Conservation (phyloP, 2,797 vertebrate species). For the Sebastes aleutianus region DNA sequence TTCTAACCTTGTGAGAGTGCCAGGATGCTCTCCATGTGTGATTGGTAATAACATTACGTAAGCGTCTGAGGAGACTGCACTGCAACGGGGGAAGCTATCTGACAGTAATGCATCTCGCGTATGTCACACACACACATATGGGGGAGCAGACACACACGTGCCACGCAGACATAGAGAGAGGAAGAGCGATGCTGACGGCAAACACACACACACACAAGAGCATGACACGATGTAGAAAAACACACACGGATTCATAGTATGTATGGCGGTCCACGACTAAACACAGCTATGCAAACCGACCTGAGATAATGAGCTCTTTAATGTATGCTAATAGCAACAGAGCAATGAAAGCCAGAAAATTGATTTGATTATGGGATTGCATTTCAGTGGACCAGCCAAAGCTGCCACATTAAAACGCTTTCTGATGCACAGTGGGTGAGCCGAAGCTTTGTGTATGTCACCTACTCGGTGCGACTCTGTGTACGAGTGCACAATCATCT, state of each 20-base stretch:
- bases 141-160: slow-evolving; percentile 13
- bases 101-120: slow-evolving; percentile 65
- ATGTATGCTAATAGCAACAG: slow-evolving; percentile 60
- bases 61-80: slow-evolving; percentile 60
- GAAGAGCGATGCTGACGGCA: background rate
- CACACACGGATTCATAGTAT: background rate
- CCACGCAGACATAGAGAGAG: slow-evolving; percentile 1
- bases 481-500: slow-evolving; percentile 47
- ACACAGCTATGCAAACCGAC: slow-evolving; percentile 48
- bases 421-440: slow-evolving; percentile 38
- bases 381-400: slow-evolving; percentile 51
- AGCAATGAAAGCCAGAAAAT: slow-evolving; percentile 57
- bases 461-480: slow-evolving; percentile 39
- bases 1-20: slow-evolving; percentile 79
- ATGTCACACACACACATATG: slow-evolving; percentile 45
- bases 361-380: slow-evolving; percentile 54
- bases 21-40: slow-evolving; percentile 76
- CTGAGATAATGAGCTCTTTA: slow-evolving; percentile 53
- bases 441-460: slow-evolving; percentile 53
- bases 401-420: slow-evolving; percentile 48
- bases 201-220: slow-evolving; percentile 13
- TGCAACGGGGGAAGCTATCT: slow-evolving; percentile 54
- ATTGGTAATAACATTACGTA: slow-evolving; percentile 77
- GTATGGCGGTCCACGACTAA: slow-evolving; percentile 18
- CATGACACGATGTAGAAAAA: background rate